Evolutionary conservation across 2,797 vertebrate genomes (phyloP), one percentile per base, ranked within the genome.

Genomic region (Argyrosomus regius): DNA sequence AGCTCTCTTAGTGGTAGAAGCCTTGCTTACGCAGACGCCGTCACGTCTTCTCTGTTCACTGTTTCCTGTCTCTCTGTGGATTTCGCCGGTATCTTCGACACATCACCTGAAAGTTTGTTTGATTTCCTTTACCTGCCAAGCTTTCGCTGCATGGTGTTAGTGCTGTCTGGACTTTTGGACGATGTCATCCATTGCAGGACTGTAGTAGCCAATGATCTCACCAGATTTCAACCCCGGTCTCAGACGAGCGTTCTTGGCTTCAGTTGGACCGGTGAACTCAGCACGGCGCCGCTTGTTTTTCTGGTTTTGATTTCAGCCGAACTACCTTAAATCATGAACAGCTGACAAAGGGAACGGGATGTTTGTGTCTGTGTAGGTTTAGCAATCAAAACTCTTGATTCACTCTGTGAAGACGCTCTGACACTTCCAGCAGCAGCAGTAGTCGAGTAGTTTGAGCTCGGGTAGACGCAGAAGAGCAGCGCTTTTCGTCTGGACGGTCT

Each of bases 241-340:
- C 12, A 6, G 56, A 54, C 3, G 28, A 72, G 31, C 3, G 3
- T 52, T 10, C 8, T 5, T 14, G 0, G 3, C 73, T 60, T 26
- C 16, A 31, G 9, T 5, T 12, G 70, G 52, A 22, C 24, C 16
- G 7, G 12, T 3, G 50, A 73, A 64, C 59, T 54, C 9, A 2
- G 54, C 63, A 17, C 16, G 2, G 61, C 24, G 43, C 59, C 20
- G 17, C 53, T 72, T 84, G 60, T 7, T 50, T 60, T 52, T 67
- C 39, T 75, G 45, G 60, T 63, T 74, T 77, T 72, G 28, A 63
- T 82, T 87, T 92, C 89, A 88, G 87, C 89, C 57, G 65, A 73
- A 83, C 83, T 58, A 89, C 89, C 92, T 90, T 90, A 89, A 88
- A 58, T 53, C 73, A 56, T 77, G 60, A 76, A 80, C 22, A 83